Evolutionary conservation across 2,888 invertebrate species (phyloP).

Genomic region (Siphlonurus alternatus): DNA sequence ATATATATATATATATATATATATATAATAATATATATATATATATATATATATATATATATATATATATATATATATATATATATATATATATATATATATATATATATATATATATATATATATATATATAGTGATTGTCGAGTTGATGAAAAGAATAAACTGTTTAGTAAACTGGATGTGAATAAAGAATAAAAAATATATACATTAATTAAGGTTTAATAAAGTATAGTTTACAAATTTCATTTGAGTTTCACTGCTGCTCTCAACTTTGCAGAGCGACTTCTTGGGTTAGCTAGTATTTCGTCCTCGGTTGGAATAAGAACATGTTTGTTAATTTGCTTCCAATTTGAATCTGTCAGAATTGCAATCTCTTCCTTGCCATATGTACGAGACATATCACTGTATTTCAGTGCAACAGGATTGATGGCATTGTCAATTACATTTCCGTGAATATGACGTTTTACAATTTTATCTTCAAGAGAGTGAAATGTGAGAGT

Average conservation of each 20-base stretch:
- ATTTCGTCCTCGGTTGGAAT: slow-evolving; percentile 58
- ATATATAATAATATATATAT: too few relatives aligned
- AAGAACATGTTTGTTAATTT: slow-evolving; percentile 64
- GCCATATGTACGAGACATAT: slow-evolving; percentile 40
- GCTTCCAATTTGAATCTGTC: slow-evolving; percentile 53
- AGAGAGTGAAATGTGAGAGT: slow-evolving; percentile 83
- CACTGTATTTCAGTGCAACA: slow-evolving; percentile 52
- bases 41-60: too few relatives aligned
- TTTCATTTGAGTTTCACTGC: slow-evolving; percentile 43
- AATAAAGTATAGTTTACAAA: too few relatives aligned
- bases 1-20: too few relatives aligned
- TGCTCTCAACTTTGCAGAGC: slow-evolving; percentile 78
- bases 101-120: too few relatives aligned
- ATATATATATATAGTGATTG: too few relatives aligned
- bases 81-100: too few relatives aligned
- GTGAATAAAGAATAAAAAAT: too few relatives aligned
- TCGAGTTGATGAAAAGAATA: too few relatives aligned
- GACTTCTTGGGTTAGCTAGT: slow-evolving; percentile 59
- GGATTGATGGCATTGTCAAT: slow-evolving; percentile 52
- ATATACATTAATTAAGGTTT: too few relatives aligned
- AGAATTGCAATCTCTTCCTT: slow-evolving; percentile 41
- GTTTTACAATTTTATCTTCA: slow-evolving; percentile 85
- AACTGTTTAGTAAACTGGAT: too few relatives aligned
- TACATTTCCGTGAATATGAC: slow-evolving; percentile 65
- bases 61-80: too few relatives aligned